A percentile compares a stretch with the other conserved stretches of the same genome.
These are phyloP conservation scores for Coendou prehensilis DNA, from an alignment of 2,797 vertebrate genomes.

Conservation along the genomic window DNA sequence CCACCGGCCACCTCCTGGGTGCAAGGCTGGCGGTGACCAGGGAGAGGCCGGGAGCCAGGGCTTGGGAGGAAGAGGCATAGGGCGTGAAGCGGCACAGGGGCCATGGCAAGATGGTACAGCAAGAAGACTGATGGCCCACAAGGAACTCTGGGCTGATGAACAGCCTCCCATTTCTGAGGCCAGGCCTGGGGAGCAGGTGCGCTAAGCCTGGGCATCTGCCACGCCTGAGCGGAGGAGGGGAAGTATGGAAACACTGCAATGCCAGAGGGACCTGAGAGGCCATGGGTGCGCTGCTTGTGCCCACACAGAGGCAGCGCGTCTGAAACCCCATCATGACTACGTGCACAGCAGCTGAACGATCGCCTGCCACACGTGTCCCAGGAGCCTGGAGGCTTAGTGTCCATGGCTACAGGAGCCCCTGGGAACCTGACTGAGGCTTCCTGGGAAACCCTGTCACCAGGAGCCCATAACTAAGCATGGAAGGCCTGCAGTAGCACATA, in stretches of 20 bases:
- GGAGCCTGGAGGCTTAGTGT: neutral
- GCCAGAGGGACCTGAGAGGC: neutral
- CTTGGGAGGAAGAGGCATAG: rapidly evolving
- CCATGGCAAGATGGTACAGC: rapidly evolving
- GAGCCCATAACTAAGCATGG: too few species aligned
- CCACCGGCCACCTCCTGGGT: neutral
- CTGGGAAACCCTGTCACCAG: neutral
- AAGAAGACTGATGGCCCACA: too few species aligned
- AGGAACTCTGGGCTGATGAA: rapidly evolving
- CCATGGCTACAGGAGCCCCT: neutral
- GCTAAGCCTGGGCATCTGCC: neutral
- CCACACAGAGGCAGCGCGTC: rapidly evolving
- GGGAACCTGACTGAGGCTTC: neutral
- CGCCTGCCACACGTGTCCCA: rapidly evolving
- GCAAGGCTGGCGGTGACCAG: neutral
- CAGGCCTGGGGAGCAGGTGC: neutral
- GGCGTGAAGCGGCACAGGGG: too few species aligned
- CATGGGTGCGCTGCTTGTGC: neutral
- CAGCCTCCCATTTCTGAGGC: neutral
- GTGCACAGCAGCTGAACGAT: neutral
- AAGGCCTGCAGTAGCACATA: neutral
- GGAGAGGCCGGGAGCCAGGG: neutral
- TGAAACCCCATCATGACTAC: neutral
- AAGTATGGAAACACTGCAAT: neutral
- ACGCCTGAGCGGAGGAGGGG: neutral